Conservation (phyloP, 2,888 invertebrate genomes). For the Ophion costatus region DNA sequence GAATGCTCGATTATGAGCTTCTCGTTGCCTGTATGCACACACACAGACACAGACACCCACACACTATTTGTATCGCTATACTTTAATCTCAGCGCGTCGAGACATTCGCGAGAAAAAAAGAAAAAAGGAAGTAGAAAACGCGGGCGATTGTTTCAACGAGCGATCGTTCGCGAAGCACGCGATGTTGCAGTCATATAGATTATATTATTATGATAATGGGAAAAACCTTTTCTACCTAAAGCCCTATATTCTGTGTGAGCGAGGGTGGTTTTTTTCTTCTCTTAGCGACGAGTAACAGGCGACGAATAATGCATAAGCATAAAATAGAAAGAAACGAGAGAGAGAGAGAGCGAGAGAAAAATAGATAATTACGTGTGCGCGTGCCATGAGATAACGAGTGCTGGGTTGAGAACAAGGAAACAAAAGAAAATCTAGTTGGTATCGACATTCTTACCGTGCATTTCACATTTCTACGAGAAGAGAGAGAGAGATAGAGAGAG, state of each 20-base stretch:
- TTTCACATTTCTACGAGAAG: conserved; percentile 61
- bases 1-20: background rate
- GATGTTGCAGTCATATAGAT: conserved; percentile 57
- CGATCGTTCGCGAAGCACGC: conserved; percentile 11
- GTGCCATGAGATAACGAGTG: conserved; percentile 48
- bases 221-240: conserved; percentile 63
- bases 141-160: background rate
- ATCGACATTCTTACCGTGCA: conserved; percentile 53
- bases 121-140: background rate
- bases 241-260: conserved; percentile 42
- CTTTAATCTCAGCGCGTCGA: background rate
- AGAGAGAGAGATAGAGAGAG: background rate
- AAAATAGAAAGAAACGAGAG: background rate
- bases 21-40: background rate
- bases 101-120: background rate
- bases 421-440: conserved; percentile 28
- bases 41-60: background rate
- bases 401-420: conserved; percentile 29
- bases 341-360: conserved; percentile 5
- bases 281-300: conserved; percentile 19
- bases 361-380: conserved; percentile 34
- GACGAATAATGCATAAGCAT: conserved; percentile 20
- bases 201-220: conserved; percentile 54
- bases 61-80: background rate
- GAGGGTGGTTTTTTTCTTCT: conserved; percentile 30